phyloP scores from a whole-genome alignment of 2,888 invertebrate species.

The Campaea margaritaria region DNA sequence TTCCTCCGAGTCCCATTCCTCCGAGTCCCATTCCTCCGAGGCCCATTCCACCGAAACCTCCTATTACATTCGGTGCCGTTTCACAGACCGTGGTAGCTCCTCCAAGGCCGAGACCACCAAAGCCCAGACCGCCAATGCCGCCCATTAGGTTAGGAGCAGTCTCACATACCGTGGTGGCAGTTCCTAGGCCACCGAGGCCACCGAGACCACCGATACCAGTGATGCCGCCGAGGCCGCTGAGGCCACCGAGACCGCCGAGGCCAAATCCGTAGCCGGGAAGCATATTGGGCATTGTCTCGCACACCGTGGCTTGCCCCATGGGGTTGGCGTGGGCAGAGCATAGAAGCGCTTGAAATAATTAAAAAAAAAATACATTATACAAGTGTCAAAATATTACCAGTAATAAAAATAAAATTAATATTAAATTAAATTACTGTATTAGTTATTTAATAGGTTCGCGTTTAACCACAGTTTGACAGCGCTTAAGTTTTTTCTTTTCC shows the following conservation, averaged over 20 bases:
- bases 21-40: too few species aligned
- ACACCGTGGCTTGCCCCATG: slow-evolving; percentile 52
- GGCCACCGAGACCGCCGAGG: background rate
- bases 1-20: too few species aligned
- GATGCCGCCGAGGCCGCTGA: slow-evolving; percentile 10
- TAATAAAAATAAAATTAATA: too few species aligned
- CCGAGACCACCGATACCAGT: slow-evolving; percentile 22
- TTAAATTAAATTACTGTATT: too few species aligned
- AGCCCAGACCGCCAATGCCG: slow-evolving; percentile 18
- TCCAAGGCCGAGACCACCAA: slow-evolving; percentile 15
- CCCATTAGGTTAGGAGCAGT: background rate
- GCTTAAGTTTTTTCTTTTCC: too few species aligned
- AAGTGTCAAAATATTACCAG: too few species aligned
- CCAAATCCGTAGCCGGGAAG: slow-evolving; percentile 29
- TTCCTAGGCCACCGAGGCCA: slow-evolving; percentile 9
- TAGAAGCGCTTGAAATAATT: slow-evolving; percentile 54
- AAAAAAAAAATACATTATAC: background rate
- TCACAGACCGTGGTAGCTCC: slow-evolving; percentile 30
- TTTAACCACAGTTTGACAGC: too few species aligned
- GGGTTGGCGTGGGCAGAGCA: slow-evolving; percentile 59
- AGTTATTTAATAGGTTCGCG: too few species aligned
- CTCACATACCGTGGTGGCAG: background rate
- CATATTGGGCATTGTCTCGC: slow-evolving; percentile 49
- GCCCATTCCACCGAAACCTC: too few species aligned
- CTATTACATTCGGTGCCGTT: slow-evolving; percentile 22